These are phyloP conservation scores for Parambassis ranga DNA, from an alignment of 2,797 vertebrate species.

Conservation along the genomic window DNA sequence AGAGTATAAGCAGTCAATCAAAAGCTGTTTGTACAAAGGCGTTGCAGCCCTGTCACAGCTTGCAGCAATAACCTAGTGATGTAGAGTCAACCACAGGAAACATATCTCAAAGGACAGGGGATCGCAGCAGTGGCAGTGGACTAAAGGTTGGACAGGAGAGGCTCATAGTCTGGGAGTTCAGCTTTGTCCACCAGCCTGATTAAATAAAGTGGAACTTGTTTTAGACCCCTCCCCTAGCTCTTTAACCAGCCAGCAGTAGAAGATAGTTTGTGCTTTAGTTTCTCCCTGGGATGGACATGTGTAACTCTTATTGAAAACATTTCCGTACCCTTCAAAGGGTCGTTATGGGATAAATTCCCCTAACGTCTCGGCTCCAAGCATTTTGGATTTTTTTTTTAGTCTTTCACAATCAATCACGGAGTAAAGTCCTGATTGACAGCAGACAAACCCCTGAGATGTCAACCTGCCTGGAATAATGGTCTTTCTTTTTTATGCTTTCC, in stretches of 20 bases:
- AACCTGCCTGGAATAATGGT: conserved; percentile 32
- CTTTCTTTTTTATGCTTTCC: conserved; percentile 16
- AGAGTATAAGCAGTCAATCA: neutral
- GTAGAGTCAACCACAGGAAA: neutral
- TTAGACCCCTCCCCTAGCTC: conserved; percentile 21
- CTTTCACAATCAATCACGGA: conserved; percentile 29
- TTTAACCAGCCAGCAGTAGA: conserved; percentile 14
- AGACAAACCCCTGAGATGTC: conserved; percentile 40
- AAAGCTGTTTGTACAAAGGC: neutral
- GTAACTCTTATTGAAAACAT: conserved; percentile 39
- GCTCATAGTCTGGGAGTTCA: conserved; percentile 2
- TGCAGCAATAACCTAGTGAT: neutral
- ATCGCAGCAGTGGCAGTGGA: neutral
- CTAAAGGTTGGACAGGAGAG: neutral
- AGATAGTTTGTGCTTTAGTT: conserved; percentile 26
- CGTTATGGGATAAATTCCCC: conserved; percentile 13
- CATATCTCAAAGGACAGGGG: neutral
- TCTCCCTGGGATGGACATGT: conserved; percentile 35
- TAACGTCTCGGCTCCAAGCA: conserved; percentile 22
- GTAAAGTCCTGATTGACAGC: conserved; percentile 38
- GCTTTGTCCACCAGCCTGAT: neutral
- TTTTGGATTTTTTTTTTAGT: conserved; percentile 38
- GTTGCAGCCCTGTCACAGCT: neutral
- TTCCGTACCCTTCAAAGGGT: conserved; percentile 43
- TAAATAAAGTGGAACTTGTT: conserved; percentile 26